Percentiles rank a stretch among this genome's conserved stretches.
These are phyloP conservation scores for Nematopogon swammerdamellus DNA, from an alignment of 2,888 invertebrate genomes.

Conservation along the genomic window DNA sequence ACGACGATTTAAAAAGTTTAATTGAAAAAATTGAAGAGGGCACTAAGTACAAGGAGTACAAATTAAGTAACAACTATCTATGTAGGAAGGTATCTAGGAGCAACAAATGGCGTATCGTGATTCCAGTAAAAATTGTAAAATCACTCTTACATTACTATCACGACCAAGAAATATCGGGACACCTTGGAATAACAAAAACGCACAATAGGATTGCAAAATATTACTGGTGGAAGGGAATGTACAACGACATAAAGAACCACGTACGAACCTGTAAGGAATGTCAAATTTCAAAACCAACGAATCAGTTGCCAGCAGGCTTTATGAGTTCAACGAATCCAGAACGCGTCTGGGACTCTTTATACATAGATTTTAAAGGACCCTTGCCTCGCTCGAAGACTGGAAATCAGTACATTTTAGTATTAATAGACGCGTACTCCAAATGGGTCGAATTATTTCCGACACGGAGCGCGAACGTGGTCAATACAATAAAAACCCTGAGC, in stretches of 20 bases:
- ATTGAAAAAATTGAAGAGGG: background rate
- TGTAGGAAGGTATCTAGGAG: background rate
- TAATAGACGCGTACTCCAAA: background rate
- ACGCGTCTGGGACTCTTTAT: background rate
- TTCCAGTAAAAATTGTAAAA: background rate
- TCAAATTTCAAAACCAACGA: background rate
- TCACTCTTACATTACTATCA: background rate
- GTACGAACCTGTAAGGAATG: background rate
- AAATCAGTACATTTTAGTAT: background rate
- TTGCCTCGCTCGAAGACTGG: background rate
- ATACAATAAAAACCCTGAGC: background rate
- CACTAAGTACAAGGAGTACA: background rate
- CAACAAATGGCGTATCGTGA: background rate
- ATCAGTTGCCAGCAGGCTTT: background rate
- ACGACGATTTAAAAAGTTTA: background rate
- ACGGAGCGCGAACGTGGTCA: background rate
- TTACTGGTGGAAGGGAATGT: background rate
- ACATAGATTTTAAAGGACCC: background rate
- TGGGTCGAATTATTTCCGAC: background rate
- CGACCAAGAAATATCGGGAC: background rate
- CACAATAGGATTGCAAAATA: background rate
- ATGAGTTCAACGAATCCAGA: background rate
- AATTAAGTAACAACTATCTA: background rate
- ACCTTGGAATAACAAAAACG: background rate
- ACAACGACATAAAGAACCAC: background rate